These are phyloP conservation scores for Orthosia gracilis DNA, from an alignment of 2,888 invertebrate genomes.

Conservation along the genomic window DNA sequence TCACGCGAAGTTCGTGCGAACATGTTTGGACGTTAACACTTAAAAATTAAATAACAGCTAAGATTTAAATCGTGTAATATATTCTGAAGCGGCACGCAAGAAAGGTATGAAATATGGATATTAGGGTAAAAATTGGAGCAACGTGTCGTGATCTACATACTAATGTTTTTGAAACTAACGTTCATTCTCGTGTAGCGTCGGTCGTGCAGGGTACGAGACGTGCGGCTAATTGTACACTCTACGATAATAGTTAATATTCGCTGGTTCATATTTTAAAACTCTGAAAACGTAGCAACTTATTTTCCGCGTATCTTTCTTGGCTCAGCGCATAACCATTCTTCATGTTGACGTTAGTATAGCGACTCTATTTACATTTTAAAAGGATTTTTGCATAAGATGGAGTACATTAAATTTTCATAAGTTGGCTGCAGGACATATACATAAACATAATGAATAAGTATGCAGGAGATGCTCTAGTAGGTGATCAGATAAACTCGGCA, in stretches of 20 bases:
- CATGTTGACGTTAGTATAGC: slow-evolving; percentile 13
- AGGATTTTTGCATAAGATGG: slow-evolving; percentile 33
- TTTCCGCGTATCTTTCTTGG: slow-evolving; percentile 24
- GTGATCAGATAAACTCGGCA: not conserved
- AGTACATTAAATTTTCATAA: slow-evolving; percentile 23
- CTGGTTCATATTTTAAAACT: not conserved
- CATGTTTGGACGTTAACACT: slow-evolving; percentile 40
- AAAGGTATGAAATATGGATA: slow-evolving; percentile 55
- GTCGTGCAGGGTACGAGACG: slow-evolving; percentile 21
- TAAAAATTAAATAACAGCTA: slow-evolving; percentile 51
- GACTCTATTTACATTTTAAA: slow-evolving; percentile 47
- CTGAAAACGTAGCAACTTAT: slow-evolving; percentile 6
- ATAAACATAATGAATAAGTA: not conserved
- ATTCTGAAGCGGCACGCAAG: slow-evolving; percentile 53
- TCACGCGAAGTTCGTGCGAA: slow-evolving; percentile 36
- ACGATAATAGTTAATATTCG: slow-evolving; percentile 15
- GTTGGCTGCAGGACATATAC: not conserved
- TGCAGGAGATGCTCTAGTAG: not conserved
- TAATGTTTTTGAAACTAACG: slow-evolving; percentile 34
- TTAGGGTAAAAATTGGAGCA: slow-evolving; percentile 58
- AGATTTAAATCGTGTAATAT: slow-evolving; percentile 49
- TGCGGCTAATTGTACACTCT: slow-evolving; percentile 34
- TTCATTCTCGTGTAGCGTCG: slow-evolving; percentile 37
- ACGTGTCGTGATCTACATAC: slow-evolving; percentile 56
- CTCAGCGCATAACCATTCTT: slow-evolving; percentile 21